These are phyloP conservation scores for Merluccius polli DNA, from an alignment of 2,797 vertebrate genomes.

Conservation along the genomic window DNA sequence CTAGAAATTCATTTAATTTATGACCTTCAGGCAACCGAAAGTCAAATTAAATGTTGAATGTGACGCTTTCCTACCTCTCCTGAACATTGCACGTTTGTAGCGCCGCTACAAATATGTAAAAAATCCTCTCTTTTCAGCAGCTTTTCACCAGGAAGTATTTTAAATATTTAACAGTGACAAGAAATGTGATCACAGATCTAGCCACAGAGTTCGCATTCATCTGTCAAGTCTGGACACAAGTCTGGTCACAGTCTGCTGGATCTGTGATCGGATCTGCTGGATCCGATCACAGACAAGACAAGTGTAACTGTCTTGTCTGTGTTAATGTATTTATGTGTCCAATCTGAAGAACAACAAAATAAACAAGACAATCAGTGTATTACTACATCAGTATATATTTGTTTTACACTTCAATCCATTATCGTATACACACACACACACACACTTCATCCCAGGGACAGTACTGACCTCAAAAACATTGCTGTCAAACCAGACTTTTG, in stretches of 20 bases:
- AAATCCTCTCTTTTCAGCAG: neutral
- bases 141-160: neutral
- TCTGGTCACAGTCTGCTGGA: neutral
- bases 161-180: neutral
- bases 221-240: neutral
- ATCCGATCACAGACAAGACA: neutral
- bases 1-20: neutral
- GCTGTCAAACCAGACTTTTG: constrained; percentile 43
- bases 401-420: neutral
- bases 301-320: neutral
- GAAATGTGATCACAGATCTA: constrained; percentile 10
- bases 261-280: neutral
- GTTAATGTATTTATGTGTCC: neutral
- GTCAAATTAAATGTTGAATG: constrained; percentile 1
- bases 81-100: neutral
- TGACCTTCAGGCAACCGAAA: neutral
- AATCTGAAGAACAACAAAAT: neutral
- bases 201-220: neutral
- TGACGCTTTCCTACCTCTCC: neutral
- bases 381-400: neutral
- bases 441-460: constrained; percentile 10
- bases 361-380: neutral
- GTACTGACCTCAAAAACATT: constrained; percentile 36
- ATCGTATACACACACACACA: neutral
- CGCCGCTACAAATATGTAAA: neutral